These are phyloP conservation scores for Pipistrellus nathusii DNA, from an alignment of 2,797 vertebrate genomes.

Conservation along the genomic window DNA sequence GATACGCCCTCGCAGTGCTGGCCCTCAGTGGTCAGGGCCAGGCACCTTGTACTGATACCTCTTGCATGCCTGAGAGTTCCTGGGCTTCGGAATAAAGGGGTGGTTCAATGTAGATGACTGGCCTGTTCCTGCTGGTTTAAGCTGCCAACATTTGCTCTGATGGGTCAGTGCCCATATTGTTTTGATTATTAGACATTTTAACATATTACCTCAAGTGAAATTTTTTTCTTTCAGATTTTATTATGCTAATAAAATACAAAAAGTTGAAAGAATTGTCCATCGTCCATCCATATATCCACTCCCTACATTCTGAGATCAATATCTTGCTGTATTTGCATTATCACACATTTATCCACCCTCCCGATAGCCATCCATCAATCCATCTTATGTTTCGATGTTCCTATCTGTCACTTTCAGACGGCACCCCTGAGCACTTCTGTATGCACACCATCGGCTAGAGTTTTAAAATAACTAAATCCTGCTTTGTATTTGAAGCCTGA, in stretches of 20 bases:
- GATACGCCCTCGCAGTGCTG: background rate
- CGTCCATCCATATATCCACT: background rate
- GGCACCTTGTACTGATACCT: background rate
- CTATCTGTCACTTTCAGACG: background rate
- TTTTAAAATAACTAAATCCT: background rate
- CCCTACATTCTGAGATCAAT: background rate
- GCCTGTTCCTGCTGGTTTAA: background rate
- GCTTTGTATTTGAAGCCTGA: constrained; percentile 28
- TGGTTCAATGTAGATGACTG: background rate
- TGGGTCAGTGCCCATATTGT: background rate
- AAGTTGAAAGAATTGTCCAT: background rate
- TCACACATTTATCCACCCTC: background rate
- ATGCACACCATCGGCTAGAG: background rate
- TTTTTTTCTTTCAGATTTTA: background rate
- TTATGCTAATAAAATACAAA: background rate
- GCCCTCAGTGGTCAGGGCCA: background rate
- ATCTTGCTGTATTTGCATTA: background rate
- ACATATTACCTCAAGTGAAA: background rate
- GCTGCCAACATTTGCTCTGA: background rate
- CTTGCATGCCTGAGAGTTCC: background rate
- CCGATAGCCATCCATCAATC: background rate
- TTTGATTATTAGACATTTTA: background rate
- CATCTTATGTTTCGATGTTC: background rate
- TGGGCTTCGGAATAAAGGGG: background rate
- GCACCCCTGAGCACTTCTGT: background rate